A percentile compares a stretch with the other conserved stretches of the same genome.
Conservation (phyloP, 1,140 invertebrate genomes). For the Zaprionus camerounensis region DNA sequence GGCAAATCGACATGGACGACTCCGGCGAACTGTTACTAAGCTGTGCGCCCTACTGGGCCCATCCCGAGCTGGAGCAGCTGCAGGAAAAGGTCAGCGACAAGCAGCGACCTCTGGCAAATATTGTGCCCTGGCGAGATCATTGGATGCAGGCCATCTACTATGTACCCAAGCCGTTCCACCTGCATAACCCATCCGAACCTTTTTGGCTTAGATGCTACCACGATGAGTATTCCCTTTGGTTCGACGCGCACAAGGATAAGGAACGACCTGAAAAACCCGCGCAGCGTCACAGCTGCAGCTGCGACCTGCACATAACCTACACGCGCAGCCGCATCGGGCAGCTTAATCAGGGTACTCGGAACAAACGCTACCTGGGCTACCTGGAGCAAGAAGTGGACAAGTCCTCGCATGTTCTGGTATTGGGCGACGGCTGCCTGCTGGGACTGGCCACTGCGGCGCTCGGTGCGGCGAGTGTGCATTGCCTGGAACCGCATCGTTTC, state of each 20-base stretch:
- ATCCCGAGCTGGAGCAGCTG: conserved; percentile 87
- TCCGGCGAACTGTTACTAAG: conserved; percentile 91
- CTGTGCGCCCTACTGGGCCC: conserved; percentile 96
- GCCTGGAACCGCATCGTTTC: conserved; percentile 88
- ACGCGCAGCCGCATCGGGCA: conserved; percentile 94
- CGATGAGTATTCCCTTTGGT: conserved; percentile 98
- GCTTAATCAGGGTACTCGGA: conserved; percentile 91
- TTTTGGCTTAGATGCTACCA: conserved; percentile 91
- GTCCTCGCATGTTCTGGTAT: conserved; percentile 87
- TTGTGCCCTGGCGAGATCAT: conserved; percentile 97
- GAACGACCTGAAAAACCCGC: conserved; percentile 21
- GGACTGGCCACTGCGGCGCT: conserved; percentile 90
- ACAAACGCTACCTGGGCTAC: conserved; percentile 88
- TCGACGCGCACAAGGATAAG: conserved; percentile 85
- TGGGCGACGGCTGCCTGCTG: conserved; percentile 93
- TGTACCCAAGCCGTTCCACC: conserved; percentile 88
- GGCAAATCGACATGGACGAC: conserved; percentile 97
- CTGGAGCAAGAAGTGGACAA: conserved; percentile 86
- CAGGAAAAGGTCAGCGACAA: conserved; percentile 66
- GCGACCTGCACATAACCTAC: conserved; percentile 91
- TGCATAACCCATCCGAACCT: conserved; percentile 86
- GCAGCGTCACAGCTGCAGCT: conserved; percentile 89
- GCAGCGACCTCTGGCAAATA: conserved; percentile 72
- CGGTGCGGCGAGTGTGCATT: conserved; percentile 89
- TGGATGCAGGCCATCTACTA: conserved; percentile 99